Evolutionary conservation across 1,140 invertebrate species (phyloP).

Genomic region (Zelostemma sp.): DNA sequence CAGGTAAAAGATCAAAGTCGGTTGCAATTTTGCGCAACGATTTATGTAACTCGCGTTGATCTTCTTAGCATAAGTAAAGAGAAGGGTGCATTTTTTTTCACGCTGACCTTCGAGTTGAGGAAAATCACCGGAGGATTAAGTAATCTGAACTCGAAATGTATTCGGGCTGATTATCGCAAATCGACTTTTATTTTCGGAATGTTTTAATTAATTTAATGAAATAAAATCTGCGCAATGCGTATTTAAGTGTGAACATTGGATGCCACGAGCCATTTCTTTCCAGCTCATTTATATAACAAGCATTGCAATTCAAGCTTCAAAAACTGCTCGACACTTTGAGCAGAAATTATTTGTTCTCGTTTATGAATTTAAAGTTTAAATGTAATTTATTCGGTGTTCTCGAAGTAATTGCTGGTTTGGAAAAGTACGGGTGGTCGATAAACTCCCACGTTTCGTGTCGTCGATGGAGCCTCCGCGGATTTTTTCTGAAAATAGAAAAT

Average conservation of each 20-base stretch:
- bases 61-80: constrained; percentile 7
- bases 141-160: too few relatives aligned
- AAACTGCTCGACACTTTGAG: too few relatives aligned
- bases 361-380: background rate
- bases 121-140: too few relatives aligned
- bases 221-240: too few relatives aligned
- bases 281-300: background rate
- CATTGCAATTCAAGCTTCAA: background rate
- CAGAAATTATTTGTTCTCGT: too few relatives aligned
- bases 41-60: background rate
- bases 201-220: too few relatives aligned
- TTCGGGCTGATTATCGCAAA: too few relatives aligned
- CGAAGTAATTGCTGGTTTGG: constrained; percentile 22
- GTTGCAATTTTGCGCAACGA: constrained; percentile 5
- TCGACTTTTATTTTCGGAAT: too few relatives aligned
- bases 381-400: constrained; percentile 20
- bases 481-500: constrained; percentile 40
- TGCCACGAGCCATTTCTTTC: too few relatives aligned
- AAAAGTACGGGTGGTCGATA: constrained; percentile 37
- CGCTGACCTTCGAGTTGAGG: background rate
- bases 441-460: constrained; percentile 14
- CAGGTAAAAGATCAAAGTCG: background rate
- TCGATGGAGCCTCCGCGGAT: constrained; percentile 20
- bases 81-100: constrained; percentile 15
- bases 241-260: too few relatives aligned